Base-by-base conservation (phyloP, 2,797 vertebrate genomes). In the Austrolebias charrua region DNA sequence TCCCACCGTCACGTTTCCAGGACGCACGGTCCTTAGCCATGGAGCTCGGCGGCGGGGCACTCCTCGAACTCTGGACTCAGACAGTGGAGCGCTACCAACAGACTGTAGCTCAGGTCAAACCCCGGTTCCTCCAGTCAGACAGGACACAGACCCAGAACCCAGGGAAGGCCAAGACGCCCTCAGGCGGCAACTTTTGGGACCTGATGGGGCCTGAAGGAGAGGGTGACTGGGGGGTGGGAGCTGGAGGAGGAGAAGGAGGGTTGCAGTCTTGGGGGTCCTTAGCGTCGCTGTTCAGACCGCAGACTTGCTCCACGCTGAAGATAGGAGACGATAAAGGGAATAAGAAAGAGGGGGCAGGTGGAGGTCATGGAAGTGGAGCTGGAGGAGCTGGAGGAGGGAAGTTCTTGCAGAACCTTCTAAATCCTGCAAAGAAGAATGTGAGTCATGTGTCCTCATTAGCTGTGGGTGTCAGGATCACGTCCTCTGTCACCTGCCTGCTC, bases 191-290 rank as follows among this genome's bases (percentile, higher is more conserved):
- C 65, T 71, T 90, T 63, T 92, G 92, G 87, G 91, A 93, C 72
- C 75, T 89, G 63, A 79, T 90, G 83, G 91, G 90, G 4, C 76
- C 88, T 0, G 91, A 92, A 48, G 88, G 85, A 2, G 89, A 91
- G 28, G 82, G 81, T 2, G 92, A 92, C 63, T 89, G 89, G 90
- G 89, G 82, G 2, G 38, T 83, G n/a, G 88, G 86, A 1, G 86
- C 81, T 0, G 82, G 73, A 2, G 90, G 82, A 24, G 79, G 83
- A 0, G 92, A 90, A 0, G 89, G 83, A 0, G 93, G 86, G 1
- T 51, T 95, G 55, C 91, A 93, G 86, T 92, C 94, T 12, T 95
- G 94, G 95, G 94, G 94, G 10, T 94, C 92, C 7, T 86, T 93
- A 63, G 93, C 92, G 0, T 94, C 92, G 0, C 79, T 94, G 65